These are phyloP conservation scores for Agrotis puta DNA, from an alignment of 2,888 invertebrate species.

Conservation along the genomic window DNA sequence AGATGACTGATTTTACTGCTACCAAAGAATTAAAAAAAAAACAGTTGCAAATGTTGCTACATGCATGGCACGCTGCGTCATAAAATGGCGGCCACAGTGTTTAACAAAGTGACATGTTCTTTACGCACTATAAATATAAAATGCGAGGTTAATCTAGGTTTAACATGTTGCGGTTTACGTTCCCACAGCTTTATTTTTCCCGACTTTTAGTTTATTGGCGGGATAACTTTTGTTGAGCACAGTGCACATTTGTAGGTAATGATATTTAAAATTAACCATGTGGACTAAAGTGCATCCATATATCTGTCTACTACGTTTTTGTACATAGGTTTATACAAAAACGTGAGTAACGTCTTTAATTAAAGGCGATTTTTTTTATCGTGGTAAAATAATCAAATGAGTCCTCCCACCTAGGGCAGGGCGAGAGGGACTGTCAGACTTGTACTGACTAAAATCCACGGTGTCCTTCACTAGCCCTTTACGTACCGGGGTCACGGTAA, in stretches of 20 bases:
- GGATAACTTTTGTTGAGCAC: constrained; percentile 19
- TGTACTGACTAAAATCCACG: too few species aligned
- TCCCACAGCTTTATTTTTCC: constrained; percentile 53
- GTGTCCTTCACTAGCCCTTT: too few species aligned
- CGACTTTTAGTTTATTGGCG: constrained; percentile 44
- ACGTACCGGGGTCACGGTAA: too few species aligned
- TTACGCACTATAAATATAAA: constrained; percentile 58
- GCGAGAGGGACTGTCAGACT: too few species aligned
- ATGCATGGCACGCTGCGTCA: constrained; percentile 7
- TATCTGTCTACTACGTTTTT: too few species aligned
- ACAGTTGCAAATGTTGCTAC: not conserved
- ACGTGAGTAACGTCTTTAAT: too few species aligned
- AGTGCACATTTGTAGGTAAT: not conserved
- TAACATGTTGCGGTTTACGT: constrained; percentile 58
- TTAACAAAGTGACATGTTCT: constrained; percentile 52
- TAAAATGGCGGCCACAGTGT: constrained; percentile 31
- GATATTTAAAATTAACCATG: not conserved
- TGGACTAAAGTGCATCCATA: not conserved
- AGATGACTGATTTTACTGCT: not conserved
- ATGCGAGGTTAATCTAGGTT: constrained; percentile 58
- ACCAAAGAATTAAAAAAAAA: constrained; percentile 2
- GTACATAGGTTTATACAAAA: too few species aligned
- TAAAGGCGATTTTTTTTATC: too few species aligned
- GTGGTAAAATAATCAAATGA: too few species aligned
- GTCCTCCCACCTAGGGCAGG: too few species aligned